These are phyloP conservation scores for Aphrophora alni DNA, from an alignment of 2,888 invertebrate genomes.

Conservation along the genomic window DNA sequence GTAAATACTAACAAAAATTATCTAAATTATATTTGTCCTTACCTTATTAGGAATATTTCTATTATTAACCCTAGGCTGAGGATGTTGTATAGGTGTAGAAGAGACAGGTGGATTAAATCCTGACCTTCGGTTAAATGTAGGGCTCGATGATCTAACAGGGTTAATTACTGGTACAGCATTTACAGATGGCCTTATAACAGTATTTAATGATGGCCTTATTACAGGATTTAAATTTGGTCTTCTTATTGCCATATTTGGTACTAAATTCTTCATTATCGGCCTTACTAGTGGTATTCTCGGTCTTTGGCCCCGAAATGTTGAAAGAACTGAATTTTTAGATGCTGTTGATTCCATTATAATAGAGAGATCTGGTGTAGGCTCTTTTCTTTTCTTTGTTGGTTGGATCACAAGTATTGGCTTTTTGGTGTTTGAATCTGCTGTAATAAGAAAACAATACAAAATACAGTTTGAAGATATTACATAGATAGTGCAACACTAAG, in stretches of 20 bases:
- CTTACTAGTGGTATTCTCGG: not conserved
- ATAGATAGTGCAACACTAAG: too few relatives aligned
- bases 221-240: not conserved
- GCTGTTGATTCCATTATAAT: not conserved
- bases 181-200: not conserved
- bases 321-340: not conserved
- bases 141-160: not conserved
- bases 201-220: not conserved
- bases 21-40: not conserved
- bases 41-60: not conserved
- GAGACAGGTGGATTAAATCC: not conserved
- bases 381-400: not conserved
- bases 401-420: not conserved
- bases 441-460: too few relatives aligned
- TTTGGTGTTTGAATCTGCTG: not conserved
- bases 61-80: not conserved
- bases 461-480: too few relatives aligned
- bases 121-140: not conserved
- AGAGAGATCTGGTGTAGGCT: not conserved
- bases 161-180: not conserved
- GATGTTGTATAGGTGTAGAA: not conserved
- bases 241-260: not conserved
- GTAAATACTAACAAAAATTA: too few relatives aligned
- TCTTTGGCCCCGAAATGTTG: not conserved
- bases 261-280: not conserved